Percentiles rank a stretch among this genome's conserved stretches.
Conservation (phyloP, 2,113 vertebrate species). For the Syrrhaptes paradoxus region DNA sequence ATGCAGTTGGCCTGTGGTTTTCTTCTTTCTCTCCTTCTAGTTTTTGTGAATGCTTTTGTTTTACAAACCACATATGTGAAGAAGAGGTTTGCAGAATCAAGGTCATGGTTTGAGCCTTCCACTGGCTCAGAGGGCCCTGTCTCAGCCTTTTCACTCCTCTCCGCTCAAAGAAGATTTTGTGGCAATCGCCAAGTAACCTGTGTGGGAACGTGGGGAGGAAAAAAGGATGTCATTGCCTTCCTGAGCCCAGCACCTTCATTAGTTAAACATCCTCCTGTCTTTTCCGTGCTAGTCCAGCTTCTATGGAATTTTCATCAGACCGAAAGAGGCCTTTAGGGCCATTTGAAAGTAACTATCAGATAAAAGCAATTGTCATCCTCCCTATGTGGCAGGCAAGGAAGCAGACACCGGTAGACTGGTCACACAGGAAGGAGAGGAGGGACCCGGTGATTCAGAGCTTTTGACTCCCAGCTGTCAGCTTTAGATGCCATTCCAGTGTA, state of each 20-base stretch:
- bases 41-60: background rate
- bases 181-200: background rate
- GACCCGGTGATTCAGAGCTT: conserved; percentile 70
- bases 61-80: background rate
- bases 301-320: conserved; percentile 65
- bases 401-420: conserved; percentile 71
- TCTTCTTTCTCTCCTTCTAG: background rate
- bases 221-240: conserved; percentile 12
- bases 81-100: background rate
- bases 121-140: background rate
- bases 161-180: background rate
- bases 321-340: conserved; percentile 66
- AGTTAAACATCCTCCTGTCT: conserved; percentile 39
- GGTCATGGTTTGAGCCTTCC: background rate
- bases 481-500: conserved; percentile 38
- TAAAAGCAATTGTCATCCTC: conserved; percentile 66
- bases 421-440: conserved; percentile 69
- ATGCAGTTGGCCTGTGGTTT: background rate
- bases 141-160: conserved; percentile 6
- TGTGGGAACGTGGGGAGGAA: conserved; percentile 22
- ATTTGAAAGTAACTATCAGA: conserved; percentile 68
- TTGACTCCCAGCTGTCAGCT: conserved; percentile 60
- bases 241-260: background rate
- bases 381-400: conserved; percentile 65
- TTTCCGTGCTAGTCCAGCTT: background rate